Percentiles rank a stretch among this genome's conserved stretches.
These are phyloP conservation scores for Cryptocephalus primarius DNA, from an alignment of 2,888 invertebrate genomes.

Conservation along the genomic window DNA sequence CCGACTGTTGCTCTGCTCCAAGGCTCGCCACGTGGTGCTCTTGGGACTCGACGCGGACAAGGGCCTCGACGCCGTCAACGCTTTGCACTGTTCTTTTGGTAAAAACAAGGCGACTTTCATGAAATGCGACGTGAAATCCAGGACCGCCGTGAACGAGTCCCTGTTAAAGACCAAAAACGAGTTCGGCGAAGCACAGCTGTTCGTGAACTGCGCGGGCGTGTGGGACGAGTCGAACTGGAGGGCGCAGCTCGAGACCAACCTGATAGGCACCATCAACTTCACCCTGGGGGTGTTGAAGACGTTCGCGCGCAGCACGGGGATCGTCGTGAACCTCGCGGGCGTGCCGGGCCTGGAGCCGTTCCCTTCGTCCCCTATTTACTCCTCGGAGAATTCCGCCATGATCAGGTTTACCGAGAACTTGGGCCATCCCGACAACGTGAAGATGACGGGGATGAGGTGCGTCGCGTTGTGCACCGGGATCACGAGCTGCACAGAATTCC, in stretches of 20 bases:
- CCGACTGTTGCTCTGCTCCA: slow-evolving; percentile 35
- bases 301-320: slow-evolving; percentile 31
- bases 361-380: slow-evolving; percentile 38
- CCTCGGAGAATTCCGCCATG: slow-evolving; percentile 35
- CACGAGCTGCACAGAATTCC: slow-evolving; percentile 30
- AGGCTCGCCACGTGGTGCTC: slow-evolving; percentile 31
- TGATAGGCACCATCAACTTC: slow-evolving; percentile 20
- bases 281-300: slow-evolving; percentile 4
- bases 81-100: slow-evolving; percentile 27
- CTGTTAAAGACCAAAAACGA: slow-evolving; percentile 7
- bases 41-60: slow-evolving; percentile 24
- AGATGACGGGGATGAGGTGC: slow-evolving; percentile 31
- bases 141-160: slow-evolving; percentile 24
- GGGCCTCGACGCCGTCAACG: slow-evolving; percentile 27
- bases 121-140: slow-evolving; percentile 28
- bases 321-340: slow-evolving; percentile 42
- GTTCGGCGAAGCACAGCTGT: slow-evolving; percentile 17
- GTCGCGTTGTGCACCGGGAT: slow-evolving; percentile 33
- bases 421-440: slow-evolving; percentile 26
- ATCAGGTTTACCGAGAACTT: slow-evolving; percentile 30
- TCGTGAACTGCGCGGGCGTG: slow-evolving; percentile 28
- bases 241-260: slow-evolving; percentile 29
- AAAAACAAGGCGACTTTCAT: slow-evolving; percentile 27
- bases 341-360: slow-evolving; percentile 37
- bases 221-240: slow-evolving; percentile 31